Conservation (phyloP, 2,888 invertebrate species). For the Polydrusus pterygomalis region DNA sequence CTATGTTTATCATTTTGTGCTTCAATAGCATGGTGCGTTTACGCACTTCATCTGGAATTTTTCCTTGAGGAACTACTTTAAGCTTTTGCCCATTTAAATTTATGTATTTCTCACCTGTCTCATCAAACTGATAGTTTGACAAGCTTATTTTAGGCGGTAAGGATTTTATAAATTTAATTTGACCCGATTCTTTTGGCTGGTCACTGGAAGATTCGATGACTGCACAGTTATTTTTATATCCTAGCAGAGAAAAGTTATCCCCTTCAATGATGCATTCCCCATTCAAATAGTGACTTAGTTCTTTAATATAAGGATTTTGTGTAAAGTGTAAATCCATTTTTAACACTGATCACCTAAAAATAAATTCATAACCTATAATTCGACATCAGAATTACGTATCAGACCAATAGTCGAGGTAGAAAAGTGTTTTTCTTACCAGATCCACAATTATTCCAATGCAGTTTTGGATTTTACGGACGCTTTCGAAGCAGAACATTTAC, state of each 20-base stretch:
- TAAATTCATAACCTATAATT: constrained; percentile 34
- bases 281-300: constrained; percentile 24
- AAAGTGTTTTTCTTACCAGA: neutral
- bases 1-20: constrained; percentile 35
- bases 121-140: constrained; percentile 33
- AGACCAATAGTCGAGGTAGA: neutral
- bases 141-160: neutral
- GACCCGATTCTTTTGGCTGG: constrained; percentile 6
- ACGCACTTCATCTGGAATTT: constrained; percentile 41
- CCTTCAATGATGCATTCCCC: neutral
- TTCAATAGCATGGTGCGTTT: constrained; percentile 41
- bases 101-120: constrained; percentile 59
- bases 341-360: constrained; percentile 29
- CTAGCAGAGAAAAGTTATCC: constrained; percentile 22
- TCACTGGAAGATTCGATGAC: constrained; percentile 21
- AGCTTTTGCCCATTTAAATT: constrained; percentile 61
- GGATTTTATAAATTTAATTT: constrained; percentile 9
- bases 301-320: neutral
- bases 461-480: neutral
- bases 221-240: constrained; percentile 36
- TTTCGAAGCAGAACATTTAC: neutral
- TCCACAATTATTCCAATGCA: no score
- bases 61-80: constrained; percentile 56
- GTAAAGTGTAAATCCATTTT: constrained; percentile 27
- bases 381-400: constrained; percentile 2